These are phyloP conservation scores for Pseudococcus jackbeardsleyi DNA, from an alignment of 2,888 invertebrate species.

Conservation along the genomic window DNA sequence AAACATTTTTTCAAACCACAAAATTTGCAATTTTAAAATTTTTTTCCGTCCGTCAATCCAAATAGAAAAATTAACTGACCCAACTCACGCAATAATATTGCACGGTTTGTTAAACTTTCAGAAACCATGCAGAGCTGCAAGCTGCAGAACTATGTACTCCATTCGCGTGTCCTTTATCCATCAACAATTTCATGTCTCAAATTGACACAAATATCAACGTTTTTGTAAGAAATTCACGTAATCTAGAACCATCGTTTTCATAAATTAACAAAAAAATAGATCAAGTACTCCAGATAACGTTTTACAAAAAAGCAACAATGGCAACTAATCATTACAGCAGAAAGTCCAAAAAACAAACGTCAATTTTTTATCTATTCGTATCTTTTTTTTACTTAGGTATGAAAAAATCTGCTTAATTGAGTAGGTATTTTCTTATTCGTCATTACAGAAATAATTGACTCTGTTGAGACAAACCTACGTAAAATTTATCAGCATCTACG, in stretches of 20 bases:
- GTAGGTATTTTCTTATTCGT: background rate
- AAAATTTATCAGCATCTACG: background rate
- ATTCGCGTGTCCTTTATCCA: background rate
- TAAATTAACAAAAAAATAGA: background rate
- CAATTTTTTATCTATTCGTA: background rate
- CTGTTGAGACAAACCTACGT: background rate
- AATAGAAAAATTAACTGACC: too few species aligned
- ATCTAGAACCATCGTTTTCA: background rate
- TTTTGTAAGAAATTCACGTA: background rate
- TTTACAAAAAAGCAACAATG: background rate
- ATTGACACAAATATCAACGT: background rate
- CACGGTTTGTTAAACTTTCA: background rate
- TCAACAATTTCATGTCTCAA: background rate
- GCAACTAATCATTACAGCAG: background rate
- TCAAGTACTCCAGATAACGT: background rate
- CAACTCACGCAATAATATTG: background rate
- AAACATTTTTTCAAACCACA: too few species aligned
- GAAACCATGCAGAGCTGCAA: background rate
- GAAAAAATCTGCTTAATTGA: background rate
- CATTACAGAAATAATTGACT: background rate
- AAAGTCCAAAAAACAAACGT: background rate
- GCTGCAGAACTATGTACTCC: background rate
- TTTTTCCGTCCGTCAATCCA: too few species aligned
- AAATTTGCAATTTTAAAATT: too few species aligned
- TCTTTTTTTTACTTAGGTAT: too few species aligned